phyloP scores from a whole-genome alignment of 1,140 invertebrate species.

The Tachypleus tridentatus region DNA sequence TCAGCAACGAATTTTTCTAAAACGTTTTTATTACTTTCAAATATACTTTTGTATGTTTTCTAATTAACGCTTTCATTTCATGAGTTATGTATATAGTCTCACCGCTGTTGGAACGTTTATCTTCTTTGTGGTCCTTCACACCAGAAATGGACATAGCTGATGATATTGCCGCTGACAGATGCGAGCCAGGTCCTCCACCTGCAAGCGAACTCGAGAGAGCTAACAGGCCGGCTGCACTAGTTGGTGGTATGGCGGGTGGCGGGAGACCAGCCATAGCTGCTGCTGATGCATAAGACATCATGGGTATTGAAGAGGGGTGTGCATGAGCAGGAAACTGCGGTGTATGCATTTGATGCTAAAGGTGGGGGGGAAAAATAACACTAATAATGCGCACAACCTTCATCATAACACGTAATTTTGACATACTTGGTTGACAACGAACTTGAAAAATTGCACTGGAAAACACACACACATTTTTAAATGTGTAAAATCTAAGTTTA shows the following conservation, averaged over 20 bases:
- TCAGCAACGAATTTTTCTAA: too few relatives aligned
- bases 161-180: neutral
- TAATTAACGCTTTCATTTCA: too few relatives aligned
- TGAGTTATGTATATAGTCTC: neutral
- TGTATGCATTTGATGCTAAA: neutral
- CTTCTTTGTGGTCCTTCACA: neutral
- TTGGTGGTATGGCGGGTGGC: neutral
- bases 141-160: neutral
- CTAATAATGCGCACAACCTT: too few relatives aligned
- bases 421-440: too few relatives aligned
- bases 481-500: too few relatives aligned
- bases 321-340: neutral
- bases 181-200: neutral
- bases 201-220: neutral
- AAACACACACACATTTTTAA: too few relatives aligned
- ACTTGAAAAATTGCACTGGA: too few relatives aligned
- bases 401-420: too few relatives aligned
- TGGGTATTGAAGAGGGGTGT: neutral
- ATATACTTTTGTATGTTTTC: too few relatives aligned
- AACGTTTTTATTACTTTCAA: too few relatives aligned
- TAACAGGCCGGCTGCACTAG: neutral
- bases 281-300: neutral
- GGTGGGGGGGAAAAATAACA: neutral
- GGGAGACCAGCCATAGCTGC: neutral
- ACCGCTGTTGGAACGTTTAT: neutral